Evolutionary conservation across 1,140 invertebrate genomes (phyloP).

Genomic region (Metopolophium dirhodum): DNA sequence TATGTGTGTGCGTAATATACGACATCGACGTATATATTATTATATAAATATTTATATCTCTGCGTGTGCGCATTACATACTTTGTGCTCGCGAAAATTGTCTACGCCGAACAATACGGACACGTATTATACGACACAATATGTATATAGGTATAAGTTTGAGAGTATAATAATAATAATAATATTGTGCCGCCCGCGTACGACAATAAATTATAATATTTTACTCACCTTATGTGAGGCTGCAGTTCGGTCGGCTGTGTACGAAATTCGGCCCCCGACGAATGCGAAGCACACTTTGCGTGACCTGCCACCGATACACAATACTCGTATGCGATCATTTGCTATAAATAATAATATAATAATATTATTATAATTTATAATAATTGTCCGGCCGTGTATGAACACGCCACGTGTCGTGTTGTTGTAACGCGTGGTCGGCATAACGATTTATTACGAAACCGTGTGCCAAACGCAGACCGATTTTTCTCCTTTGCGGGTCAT

Average conservation of each 20-base stretch:
- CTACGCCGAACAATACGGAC: background rate
- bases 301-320: background rate
- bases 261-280: background rate
- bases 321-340: background rate
- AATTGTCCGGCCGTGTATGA: background rate
- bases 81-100: background rate
- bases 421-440: background rate
- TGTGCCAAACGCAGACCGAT: background rate
- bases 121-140: no score
- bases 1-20: background rate
- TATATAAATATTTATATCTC: conserved; percentile 4
- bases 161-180: background rate
- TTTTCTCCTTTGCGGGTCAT: background rate
- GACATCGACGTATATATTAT: background rate
- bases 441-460: background rate
- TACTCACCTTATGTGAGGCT: background rate
- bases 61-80: background rate
- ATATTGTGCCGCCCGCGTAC: background rate
- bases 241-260: background rate
- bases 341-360: background rate
- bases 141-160: background rate
- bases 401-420: background rate
- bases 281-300: background rate
- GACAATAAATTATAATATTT: conserved; percentile 5
- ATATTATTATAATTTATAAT: conserved; percentile 9